Conservation (phyloP, 2,888 invertebrate species). For the Poecilus cupreus region DNA sequence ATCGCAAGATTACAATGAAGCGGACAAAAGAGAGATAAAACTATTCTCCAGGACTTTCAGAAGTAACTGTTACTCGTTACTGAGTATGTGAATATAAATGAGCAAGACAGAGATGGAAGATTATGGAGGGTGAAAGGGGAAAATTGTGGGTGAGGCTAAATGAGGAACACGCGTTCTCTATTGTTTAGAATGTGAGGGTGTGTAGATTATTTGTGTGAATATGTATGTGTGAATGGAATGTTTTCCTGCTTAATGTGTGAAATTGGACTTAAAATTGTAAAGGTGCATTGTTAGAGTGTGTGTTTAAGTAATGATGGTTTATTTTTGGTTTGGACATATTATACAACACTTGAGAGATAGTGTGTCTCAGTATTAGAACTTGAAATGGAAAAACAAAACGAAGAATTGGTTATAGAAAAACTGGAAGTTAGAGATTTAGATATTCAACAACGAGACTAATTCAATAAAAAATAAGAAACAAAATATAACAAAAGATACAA, state of each 20-base stretch:
- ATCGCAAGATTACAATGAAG: neutral
- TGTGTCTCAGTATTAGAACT: too few species aligned
- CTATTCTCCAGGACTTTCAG: neutral
- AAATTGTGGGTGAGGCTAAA: conserved; percentile 5
- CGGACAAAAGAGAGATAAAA: neutral
- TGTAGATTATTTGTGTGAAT: conserved; percentile 5
- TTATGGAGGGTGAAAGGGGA: neutral
- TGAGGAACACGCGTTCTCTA: conserved; percentile 26
- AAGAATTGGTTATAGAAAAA: too few species aligned
- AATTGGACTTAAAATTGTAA: conserved; percentile 20
- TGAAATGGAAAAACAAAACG: too few species aligned
- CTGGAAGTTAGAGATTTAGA: too few species aligned
- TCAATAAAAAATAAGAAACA: too few species aligned
- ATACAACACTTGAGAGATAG: too few species aligned
- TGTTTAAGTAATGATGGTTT: conserved; percentile 21
- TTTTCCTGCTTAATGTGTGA: conserved; percentile 19
- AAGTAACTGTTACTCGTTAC: neutral
- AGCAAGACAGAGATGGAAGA: neutral
- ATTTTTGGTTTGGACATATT: neutral
- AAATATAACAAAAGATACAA: too few species aligned
- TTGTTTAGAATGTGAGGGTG: conserved; percentile 17
- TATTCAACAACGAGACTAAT: too few species aligned
- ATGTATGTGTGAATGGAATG: neutral
- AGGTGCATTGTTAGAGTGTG: neutral
- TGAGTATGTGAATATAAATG: conserved; percentile 29